Evolutionary conservation across 2,797 vertebrate genomes (phyloP).

Genomic region (Myotis vivesi): DNA sequence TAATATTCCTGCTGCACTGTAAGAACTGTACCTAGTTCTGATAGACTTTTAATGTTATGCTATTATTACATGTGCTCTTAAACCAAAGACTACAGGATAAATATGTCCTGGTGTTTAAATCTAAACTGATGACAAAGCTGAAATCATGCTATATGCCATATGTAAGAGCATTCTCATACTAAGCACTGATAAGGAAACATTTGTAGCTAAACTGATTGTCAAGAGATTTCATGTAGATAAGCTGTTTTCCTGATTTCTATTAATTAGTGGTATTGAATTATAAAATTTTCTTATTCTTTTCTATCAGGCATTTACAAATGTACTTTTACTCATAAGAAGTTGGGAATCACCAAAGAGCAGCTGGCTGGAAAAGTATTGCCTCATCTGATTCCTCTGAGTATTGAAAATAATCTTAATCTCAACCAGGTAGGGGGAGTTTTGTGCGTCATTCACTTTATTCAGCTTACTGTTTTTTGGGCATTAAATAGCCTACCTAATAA

Average conservation of each 20-base stretch:
- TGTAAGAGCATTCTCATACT: neutral
- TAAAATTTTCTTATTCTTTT: slow-evolving; percentile 56
- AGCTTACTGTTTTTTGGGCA: neutral
- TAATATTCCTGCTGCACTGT: neutral
- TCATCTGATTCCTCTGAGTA: slow-evolving; percentile 96
- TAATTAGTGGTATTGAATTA: neutral
- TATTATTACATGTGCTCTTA: neutral
- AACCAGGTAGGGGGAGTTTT: slow-evolving; percentile 90
- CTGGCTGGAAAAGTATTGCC: slow-evolving; percentile 95
- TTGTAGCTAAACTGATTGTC: neutral
- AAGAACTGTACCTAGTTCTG: neutral
- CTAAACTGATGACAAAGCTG: neutral
- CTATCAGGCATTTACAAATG: slow-evolving; percentile 97
- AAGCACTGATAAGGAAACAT: neutral
- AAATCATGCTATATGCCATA: neutral
- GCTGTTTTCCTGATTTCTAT: neutral
- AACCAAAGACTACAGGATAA: neutral
- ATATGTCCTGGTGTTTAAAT: neutral
- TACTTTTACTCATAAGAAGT: slow-evolving; percentile 97
- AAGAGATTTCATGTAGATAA: neutral
- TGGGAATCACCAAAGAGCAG: slow-evolving; percentile 98
- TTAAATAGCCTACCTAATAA: neutral
- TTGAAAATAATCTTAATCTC: slow-evolving; percentile 98
- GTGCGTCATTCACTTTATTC: slow-evolving; percentile 54
- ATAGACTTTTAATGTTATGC: neutral